Evolutionary conservation across 2,797 vertebrate species (phyloP), one percentile per base, ranked within the genome.

Genomic region (Xiphophorus birchmanni): DNA sequence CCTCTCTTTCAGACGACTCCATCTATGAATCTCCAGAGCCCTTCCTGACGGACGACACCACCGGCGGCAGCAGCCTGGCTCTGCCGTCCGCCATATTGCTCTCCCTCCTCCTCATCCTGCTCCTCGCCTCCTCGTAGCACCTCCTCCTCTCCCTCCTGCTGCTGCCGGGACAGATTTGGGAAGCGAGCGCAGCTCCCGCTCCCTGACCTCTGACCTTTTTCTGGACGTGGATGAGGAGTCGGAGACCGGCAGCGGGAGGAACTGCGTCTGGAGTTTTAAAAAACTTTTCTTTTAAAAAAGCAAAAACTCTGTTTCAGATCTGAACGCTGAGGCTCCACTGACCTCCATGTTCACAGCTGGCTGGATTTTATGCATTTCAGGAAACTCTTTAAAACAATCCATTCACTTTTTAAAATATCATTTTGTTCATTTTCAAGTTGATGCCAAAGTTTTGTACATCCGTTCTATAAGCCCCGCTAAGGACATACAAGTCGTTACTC

Each of bases 21-120:
- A 92, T 95, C 87, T 93, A 96, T 81, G 94, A 94, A 86, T 94
- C 92, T 82, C 94, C 94, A 35, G 94, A 91, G 76, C 90, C 92
- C 0, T 93, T 93, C 82, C 89, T 94, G 84, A 94, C 93, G 0
- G 93, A 94, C 18, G 90, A 94, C 88, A 91, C 88, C 77, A 89
- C 88, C 0, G 93, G 92, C 11, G 85, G 88, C 69, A 74, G 85
- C 48, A 15, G 72, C 82, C 75, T 76, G 8, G 35, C 77, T 78
- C 81, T 90, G 87, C 91, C 92, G 1, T 74, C 88, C 5, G 48
- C 77, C 83, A 77, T 84, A 72, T 76, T 90, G 84, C 76, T 87
- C 48, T 75, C 82, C 63, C 85, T 90, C 82, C 89, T 92, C 73
- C 85, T 92, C 78, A 1, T 88, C 86, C 82, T 86, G 76, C 47